Evolutionary conservation across 2,797 vertebrate species (phyloP), one percentile per base, ranked within the genome.

Genomic region (Capromys pilorides): DNA sequence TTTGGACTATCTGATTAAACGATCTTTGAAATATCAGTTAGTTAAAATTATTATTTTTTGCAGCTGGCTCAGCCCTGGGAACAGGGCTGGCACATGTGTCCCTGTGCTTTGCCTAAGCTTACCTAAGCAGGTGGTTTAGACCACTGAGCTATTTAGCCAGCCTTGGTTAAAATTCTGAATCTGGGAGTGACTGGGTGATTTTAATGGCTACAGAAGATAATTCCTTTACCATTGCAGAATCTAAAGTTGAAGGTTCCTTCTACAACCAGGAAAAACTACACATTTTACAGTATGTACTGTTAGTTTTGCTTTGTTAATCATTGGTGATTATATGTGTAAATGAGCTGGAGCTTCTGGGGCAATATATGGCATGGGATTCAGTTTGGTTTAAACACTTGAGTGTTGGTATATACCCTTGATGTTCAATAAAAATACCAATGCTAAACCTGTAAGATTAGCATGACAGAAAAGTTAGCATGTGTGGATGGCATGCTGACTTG

Each of bases 251-350:
- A 96, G 93, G 49, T 95, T n/a, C 26, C 59, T 96, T 97, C 91
- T 79, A 96, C 95, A 95, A 71, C 91, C 95, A 93, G 75, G 95
- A 96, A 96, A 95, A 75, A 75, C 94, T 86, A 39, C 96, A 94
- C 81, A 51, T 84, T 96, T 96, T 96, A 96, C 96, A 97, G 96
- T 97, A 97, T 97, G 97, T 97, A 95, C 85, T 90, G 67, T 93
- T 94, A 94, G 88, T 94, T 95, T 95, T 85, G 78, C 54, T 93
- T 92, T 85, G 71, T 88, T 96, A 94, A 59, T 69, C 81, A 94
- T 92, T 96, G 91, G 33, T 90, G 51, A 77, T 71, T 86, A 33
- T 88, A 21, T 86, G 39, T 93, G 18, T 71, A 87, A 94, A 59
- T 94, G 79, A 95, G 31, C 51, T 94, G 62, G 45, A 86, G 85